Evolutionary conservation across 2,113 vertebrate genomes (phyloP), one percentile per base, ranked within the genome.

Genomic region (Cololabis saira): DNA sequence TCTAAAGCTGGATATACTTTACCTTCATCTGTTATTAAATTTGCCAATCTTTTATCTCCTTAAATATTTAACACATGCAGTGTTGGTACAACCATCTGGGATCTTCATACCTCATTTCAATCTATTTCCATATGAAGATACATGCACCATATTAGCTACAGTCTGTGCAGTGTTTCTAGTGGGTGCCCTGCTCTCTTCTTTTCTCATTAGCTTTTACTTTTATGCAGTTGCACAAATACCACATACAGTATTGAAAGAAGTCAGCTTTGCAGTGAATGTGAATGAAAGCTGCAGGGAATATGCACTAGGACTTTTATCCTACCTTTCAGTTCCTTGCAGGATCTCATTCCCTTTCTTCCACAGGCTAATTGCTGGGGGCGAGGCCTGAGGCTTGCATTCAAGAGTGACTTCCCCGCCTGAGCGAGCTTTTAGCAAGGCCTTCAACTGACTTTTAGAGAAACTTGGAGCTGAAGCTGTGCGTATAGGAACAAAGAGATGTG

Each of bases 321-420:
- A 99, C 96, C 96, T 96, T 92, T 94, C 94, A 56, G 72, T 95
- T 88, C 92, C 93, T 50, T 87, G 96, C 62, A 99, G 86, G 55
- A 93, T 82, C 81, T 92, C 90, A 47, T 90, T 93, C 74, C 95
- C 95, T 88, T 94, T 97, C 92, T 94, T 97, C 97, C 97, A 99
- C 78, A 93, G 87, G 76, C 88, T 93, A 79, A 87, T 92, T 22
- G 97, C 95, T 87, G 91, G 93, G 55, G 97, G 96, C 24, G 95
- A 95, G 77, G 97, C 96, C 88, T 92, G 92, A 53, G 97, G 96
- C 82, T 93, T 95, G 90, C 97, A 99, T 79, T 96, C 95, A 82
- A 99, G 92, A 85, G 86, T 93, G 87, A 97, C 95, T 77, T 93
- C 91, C 45, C 94, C 96, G 82, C 96, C 96, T 60, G 92, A 92